Evolutionary conservation across 2,113 vertebrate genomes (phyloP).

Genomic region (Anthoscopus minutus): DNA sequence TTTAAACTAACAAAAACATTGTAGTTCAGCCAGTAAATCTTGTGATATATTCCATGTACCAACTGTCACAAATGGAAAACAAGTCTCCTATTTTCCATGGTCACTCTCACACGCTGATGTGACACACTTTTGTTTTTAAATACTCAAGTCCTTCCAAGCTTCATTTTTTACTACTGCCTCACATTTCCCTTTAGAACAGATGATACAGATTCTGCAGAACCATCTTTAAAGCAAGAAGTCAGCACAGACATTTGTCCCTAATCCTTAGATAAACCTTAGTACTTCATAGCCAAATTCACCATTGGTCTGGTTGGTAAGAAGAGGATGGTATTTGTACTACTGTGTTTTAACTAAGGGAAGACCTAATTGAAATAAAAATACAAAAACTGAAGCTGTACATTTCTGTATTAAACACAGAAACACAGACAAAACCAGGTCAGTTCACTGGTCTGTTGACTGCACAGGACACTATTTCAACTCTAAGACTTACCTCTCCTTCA

Average conservation of each 20-base stretch:
- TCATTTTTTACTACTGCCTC: not conserved
- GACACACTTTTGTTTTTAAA: not conserved
- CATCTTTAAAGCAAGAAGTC: not conserved
- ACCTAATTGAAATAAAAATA: not conserved
- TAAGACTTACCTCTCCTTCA: not conserved
- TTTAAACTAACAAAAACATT: slow-evolving; percentile 34
- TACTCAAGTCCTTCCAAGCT: not conserved
- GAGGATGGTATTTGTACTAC: not conserved
- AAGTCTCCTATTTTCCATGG: slow-evolving; percentile 27
- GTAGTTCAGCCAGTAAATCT: slow-evolving; percentile 1
- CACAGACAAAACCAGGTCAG: not conserved
- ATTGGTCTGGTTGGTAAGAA: not conserved
- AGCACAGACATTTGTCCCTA: not conserved
- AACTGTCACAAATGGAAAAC: slow-evolving; percentile 46
- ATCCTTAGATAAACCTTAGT: not conserved
- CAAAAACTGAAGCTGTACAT: not conserved
- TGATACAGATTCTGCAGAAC: not conserved
- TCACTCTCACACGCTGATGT: not conserved
- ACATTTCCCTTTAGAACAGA: not conserved
- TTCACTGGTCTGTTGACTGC: not conserved
- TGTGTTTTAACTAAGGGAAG: not conserved
- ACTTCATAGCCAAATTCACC: not conserved
- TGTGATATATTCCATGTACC: slow-evolving; percentile 50
- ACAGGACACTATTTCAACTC: not conserved
- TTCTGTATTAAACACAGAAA: not conserved